These are phyloP conservation scores for Sanderia malayensis DNA, from an alignment of 30 jellyfish, hydroid and myxozoan genomes.

Conservation along the genomic window DNA sequence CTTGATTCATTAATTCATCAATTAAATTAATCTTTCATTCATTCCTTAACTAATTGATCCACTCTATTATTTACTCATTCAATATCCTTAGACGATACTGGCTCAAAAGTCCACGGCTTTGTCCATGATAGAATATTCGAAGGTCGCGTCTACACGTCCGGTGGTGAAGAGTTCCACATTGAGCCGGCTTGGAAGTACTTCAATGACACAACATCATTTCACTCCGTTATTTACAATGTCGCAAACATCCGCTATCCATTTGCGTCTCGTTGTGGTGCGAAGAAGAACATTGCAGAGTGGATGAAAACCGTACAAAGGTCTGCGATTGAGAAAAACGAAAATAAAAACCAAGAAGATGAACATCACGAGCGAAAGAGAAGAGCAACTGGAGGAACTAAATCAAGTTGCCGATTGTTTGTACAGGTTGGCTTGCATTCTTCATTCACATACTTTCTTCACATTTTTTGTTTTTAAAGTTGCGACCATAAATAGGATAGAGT, in stretches of 20 bases:
- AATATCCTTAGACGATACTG: conserved; percentile 53
- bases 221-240: conserved; percentile 74
- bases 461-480: too few species aligned
- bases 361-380: conserved; percentile 28
- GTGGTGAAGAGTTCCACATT: conserved; percentile 65
- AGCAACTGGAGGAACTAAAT: conserved; percentile 38
- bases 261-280: conserved; percentile 78
- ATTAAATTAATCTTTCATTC: too few species aligned
- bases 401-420: conserved; percentile 70
- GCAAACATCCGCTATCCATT: conserved; percentile 62
- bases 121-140: conserved; percentile 83
- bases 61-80: too few species aligned
- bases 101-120: conserved; percentile 85
- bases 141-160: conserved; percentile 68
- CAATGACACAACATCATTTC: conserved; percentile 53
- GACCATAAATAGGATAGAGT: too few species aligned
- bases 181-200: conserved; percentile 80
- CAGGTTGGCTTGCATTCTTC: too few species aligned
- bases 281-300: conserved; percentile 72
- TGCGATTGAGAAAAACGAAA: conserved; percentile 17
- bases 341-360: background rate
- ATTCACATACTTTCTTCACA: too few species aligned
- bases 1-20: too few species aligned
- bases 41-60: too few species aligned
- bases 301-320: conserved; percentile 54